These are phyloP conservation scores for Plagodis dolabraria DNA, from an alignment of 2,888 invertebrate genomes.

Conservation along the genomic window DNA sequence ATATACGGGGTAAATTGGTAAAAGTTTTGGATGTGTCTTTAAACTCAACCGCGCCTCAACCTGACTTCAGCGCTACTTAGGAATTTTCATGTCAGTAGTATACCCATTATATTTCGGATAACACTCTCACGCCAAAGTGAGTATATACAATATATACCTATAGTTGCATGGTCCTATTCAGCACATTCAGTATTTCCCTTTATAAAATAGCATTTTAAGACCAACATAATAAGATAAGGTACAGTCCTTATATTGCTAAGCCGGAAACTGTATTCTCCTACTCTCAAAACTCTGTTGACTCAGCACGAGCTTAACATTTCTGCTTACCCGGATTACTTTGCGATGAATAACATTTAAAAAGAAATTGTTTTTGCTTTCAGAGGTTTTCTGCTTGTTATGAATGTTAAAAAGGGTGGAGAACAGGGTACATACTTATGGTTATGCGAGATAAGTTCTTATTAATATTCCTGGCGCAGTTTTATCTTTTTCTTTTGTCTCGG, in stretches of 20 bases:
- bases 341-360: slow-evolving; percentile 61
- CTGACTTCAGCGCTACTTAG: too few species aligned
- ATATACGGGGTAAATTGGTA: too few species aligned
- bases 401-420: slow-evolving; percentile 46
- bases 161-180: too few species aligned
- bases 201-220: too few species aligned
- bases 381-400: slow-evolving; percentile 44
- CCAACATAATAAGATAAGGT: too few species aligned
- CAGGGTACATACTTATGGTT: slow-evolving; percentile 47
- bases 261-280: slow-evolving; percentile 50
- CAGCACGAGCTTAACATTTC: slow-evolving; percentile 57
- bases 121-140: too few species aligned
- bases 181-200: too few species aligned
- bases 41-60: too few species aligned
- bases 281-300: slow-evolving; percentile 58
- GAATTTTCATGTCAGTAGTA: too few species aligned
- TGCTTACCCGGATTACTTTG: slow-evolving; percentile 57
- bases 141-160: too few species aligned
- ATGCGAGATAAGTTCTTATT: slow-evolving; percentile 71
- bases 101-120: not conserved
- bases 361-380: slow-evolving; percentile 43
- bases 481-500: slow-evolving; percentile 70
- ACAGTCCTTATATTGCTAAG: not conserved
- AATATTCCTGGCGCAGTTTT: slow-evolving; percentile 71
- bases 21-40: too few species aligned